A percentile compares a stretch with the other conserved stretches of the same genome.
Evolutionary conservation across 2,888 invertebrate genomes (phyloP).

Genomic region (Dryomyza anilis): DNA sequence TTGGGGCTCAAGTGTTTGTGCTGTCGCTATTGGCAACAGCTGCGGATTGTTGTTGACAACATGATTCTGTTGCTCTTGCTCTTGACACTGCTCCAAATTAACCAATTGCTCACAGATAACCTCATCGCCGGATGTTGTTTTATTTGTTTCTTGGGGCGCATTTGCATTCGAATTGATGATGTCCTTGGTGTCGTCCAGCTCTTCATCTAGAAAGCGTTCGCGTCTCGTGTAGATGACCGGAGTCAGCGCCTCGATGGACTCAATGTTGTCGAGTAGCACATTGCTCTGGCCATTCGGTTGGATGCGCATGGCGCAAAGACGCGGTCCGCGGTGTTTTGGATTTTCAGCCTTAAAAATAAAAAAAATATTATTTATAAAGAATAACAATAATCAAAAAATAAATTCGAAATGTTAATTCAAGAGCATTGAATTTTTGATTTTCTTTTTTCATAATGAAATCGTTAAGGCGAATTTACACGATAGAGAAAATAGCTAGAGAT

Average conservation of each 20-base stretch:
- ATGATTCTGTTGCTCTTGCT: no score
- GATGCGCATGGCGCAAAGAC: constrained; percentile 77
- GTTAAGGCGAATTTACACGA: no score
- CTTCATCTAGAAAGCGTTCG: constrained; percentile 60
- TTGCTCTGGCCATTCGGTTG: constrained; percentile 82
- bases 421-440: no score
- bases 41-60: no score
- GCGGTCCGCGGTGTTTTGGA: constrained; percentile 66
- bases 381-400: background rate
- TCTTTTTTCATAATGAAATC: no score
- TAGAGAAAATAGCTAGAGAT: no score
- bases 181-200: constrained; percentile 59
- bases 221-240: constrained; percentile 76
- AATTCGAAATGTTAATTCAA: background rate
- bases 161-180: constrained; percentile 53
- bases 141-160: background rate
- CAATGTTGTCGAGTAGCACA: constrained; percentile 78
- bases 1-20: no score
- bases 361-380: background rate
- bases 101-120: no score
- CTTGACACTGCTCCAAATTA: no score
- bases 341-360: constrained; percentile 57
- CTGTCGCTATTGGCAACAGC: no score
- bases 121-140: background rate
- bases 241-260: constrained; percentile 66